A percentile compares a stretch with the other conserved stretches of the same genome.
Evolutionary conservation across 2,888 invertebrate genomes (phyloP).

Genomic region (Cheilosia pagana): DNA sequence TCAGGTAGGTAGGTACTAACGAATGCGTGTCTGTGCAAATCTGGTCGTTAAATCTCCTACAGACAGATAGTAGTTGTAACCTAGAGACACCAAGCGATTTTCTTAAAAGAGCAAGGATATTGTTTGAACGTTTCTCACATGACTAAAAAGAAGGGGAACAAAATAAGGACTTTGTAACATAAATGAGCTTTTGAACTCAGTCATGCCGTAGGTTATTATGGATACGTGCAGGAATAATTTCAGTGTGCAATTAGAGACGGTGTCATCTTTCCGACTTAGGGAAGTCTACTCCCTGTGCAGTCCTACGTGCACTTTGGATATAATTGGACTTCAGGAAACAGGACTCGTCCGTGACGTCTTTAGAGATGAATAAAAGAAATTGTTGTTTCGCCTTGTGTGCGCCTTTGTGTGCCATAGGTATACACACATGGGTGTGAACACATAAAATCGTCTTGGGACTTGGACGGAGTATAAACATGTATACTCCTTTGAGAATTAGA

Average conservation of each 20-base stretch:
- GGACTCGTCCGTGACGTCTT: constrained; percentile 61
- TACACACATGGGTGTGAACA: background rate
- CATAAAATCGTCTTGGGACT: constrained; percentile 1
- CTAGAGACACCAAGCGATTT: constrained; percentile 33
- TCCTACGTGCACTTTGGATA: constrained; percentile 66
- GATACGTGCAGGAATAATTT: constrained; percentile 67
- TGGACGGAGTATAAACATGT: background rate
- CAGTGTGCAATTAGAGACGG: constrained; percentile 71
- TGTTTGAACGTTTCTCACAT: constrained; percentile 54
- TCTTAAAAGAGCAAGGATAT: constrained; percentile 46
- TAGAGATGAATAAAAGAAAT: constrained; percentile 51
- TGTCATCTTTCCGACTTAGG: constrained; percentile 65
- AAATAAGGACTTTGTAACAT: constrained; percentile 52
- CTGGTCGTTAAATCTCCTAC: constrained; percentile 6
- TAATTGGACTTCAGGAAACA: constrained; percentile 71
- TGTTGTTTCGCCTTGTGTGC: background rate
- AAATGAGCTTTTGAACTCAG: constrained; percentile 69
- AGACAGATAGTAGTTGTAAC: constrained; percentile 10
- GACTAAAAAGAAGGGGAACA: constrained; percentile 11
- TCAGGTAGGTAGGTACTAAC: background rate
- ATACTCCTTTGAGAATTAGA: constrained; percentile 15
- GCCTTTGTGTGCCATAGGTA: constrained; percentile 2
- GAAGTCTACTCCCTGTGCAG: constrained; percentile 52
- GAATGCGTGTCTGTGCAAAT: background rate
- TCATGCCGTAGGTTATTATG: constrained; percentile 65